A percentile compares a stretch with the other conserved stretches of the same genome.
Evolutionary conservation across 2,113 vertebrate species (phyloP).

Genomic region (Sorex araneus): DNA sequence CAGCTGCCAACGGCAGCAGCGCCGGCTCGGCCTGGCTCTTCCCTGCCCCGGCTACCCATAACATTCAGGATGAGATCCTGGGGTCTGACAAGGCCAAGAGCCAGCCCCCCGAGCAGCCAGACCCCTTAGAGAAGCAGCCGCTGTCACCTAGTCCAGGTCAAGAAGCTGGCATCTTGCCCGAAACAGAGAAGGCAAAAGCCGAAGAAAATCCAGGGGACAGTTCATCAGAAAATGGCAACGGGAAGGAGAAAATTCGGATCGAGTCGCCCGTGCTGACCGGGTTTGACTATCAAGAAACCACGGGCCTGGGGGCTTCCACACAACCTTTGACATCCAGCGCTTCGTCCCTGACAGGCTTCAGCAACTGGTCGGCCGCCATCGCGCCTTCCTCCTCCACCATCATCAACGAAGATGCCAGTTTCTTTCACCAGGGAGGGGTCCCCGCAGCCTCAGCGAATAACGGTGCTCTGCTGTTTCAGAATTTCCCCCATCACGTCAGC

Average conservation of each 20-base stretch:
- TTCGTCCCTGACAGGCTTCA: slow-evolving; percentile 97
- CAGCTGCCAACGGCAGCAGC: slow-evolving; percentile 96
- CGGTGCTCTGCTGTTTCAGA: slow-evolving; percentile 97
- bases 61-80: slow-evolving; percentile 99
- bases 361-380: slow-evolving; percentile 98
- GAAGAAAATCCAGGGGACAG: slow-evolving; percentile 95
- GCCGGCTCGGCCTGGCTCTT: slow-evolving; percentile 99
- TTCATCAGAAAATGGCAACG: slow-evolving; percentile 93
- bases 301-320: slow-evolving; percentile 95
- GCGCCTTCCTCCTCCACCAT: slow-evolving; percentile 96
- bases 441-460: slow-evolving; percentile 96
- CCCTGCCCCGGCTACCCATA: slow-evolving; percentile 95
- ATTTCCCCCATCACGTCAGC: slow-evolving; percentile 98
- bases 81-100: slow-evolving; percentile 98
- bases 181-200: slow-evolving; percentile 93
- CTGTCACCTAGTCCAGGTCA: slow-evolving; percentile 95
- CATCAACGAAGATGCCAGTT: slow-evolving; percentile 97
- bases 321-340: slow-evolving; percentile 96
- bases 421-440: slow-evolving; percentile 95
- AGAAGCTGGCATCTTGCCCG: slow-evolving; percentile 94
- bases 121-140: slow-evolving; percentile 97
- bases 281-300: slow-evolving; percentile 97
- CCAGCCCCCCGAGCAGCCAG: slow-evolving; percentile 97
- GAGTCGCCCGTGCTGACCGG: slow-evolving; percentile 97
- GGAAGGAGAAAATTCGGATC: slow-evolving; percentile 97